Evolutionary conservation across 2,113 vertebrate genomes (phyloP).

Genomic region (Notechis scutatus): DNA sequence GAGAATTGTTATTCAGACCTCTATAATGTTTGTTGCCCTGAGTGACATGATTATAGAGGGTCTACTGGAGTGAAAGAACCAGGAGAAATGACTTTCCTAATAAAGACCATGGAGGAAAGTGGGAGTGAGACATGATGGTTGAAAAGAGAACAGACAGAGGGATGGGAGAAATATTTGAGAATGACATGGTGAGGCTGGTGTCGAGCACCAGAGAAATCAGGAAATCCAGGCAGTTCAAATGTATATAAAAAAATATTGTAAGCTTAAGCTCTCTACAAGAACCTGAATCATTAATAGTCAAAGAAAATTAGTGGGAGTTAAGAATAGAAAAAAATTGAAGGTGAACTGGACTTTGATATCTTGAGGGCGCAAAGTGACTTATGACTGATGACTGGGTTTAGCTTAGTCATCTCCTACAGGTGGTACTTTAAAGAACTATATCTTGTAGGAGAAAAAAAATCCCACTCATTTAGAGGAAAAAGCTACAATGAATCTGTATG

Average conservation of each 20-base stretch:
- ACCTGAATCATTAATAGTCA: not conserved
- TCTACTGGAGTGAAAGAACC: not conserved
- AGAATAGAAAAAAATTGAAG: not conserved
- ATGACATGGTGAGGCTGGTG: not conserved
- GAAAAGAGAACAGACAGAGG: not conserved
- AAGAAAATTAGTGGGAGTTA: not conserved
- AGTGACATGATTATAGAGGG: not conserved
- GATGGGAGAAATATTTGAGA: not conserved
- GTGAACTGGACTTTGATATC: not conserved
- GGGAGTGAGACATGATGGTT: not conserved
- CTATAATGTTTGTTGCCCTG: not conserved
- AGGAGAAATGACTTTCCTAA: not conserved
- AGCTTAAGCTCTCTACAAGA: not conserved
- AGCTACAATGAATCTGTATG: not conserved
- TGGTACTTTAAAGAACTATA: not conserved
- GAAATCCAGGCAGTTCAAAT: too few species aligned
- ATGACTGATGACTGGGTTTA: not conserved
- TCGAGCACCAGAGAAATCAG: too few species aligned
- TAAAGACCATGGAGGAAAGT: not conserved
- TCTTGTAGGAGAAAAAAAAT: not conserved
- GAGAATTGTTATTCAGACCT: not conserved
- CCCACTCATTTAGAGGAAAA: not conserved
- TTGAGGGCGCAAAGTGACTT: not conserved
- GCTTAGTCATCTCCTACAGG: not conserved
- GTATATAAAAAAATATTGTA: too few species aligned